Conservation (phyloP, 2,888 invertebrate genomes). For the Rutpela maculata region DNA sequence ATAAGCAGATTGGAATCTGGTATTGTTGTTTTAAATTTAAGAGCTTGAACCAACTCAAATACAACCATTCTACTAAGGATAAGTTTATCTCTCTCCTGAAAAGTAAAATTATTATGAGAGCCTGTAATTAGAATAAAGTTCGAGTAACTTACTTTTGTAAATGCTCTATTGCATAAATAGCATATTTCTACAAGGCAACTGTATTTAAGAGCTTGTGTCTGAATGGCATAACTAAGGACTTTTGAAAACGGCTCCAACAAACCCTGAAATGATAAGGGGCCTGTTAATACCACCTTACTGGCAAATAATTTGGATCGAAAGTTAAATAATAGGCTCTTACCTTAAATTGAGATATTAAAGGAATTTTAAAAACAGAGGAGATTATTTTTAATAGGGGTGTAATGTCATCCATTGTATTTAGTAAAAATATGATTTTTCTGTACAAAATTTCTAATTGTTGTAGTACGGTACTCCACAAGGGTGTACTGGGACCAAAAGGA, state of each 20-base stretch:
- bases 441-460: slow-evolving; percentile 92
- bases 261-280: slow-evolving; percentile 75
- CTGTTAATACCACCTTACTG: not conserved
- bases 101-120: slow-evolving; percentile 22
- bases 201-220: slow-evolving; percentile 89
- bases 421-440: slow-evolving; percentile 83
- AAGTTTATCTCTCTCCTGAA: slow-evolving; percentile 93
- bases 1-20: slow-evolving; percentile 96
- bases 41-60: slow-evolving; percentile 94
- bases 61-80: slow-evolving; percentile 93
- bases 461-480: slow-evolving; percentile 88
- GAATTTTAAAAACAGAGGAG: slow-evolving; percentile 87
- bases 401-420: slow-evolving; percentile 83
- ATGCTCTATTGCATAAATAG: slow-evolving; percentile 91
- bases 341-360: slow-evolving; percentile 88
- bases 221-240: slow-evolving; percentile 93
- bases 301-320: not conserved
- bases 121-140: not conserved
- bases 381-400: slow-evolving; percentile 85
- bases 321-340: slow-evolving; percentile 71
- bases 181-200: slow-evolving; percentile 90
- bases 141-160: slow-evolving; percentile 80
- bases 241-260: slow-evolving; percentile 97
- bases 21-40: slow-evolving; percentile 95
- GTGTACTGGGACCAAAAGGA: slow-evolving; percentile 80